Evolutionary conservation across 2,888 invertebrate genomes (phyloP).

Genomic region (Arctia plantaginis): DNA sequence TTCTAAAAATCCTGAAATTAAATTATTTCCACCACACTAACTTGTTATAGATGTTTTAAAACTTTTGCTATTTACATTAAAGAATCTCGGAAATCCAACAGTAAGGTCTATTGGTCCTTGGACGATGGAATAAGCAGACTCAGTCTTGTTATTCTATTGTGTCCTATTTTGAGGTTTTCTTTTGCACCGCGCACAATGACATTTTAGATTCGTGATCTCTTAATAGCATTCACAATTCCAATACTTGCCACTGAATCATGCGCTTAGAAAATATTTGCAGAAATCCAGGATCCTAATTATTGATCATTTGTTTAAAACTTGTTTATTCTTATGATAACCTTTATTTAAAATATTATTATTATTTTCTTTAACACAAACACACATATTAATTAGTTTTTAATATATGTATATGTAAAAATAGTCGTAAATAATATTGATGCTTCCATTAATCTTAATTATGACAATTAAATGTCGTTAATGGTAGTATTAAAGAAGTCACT

Average conservation of each 20-base stretch:
- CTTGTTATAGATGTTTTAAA: not conserved
- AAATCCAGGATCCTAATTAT: not conserved
- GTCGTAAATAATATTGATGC: not conserved
- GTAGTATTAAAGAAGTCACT: slow-evolving; percentile 44
- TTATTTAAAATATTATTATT: not conserved
- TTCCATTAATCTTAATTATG: slow-evolving; percentile 47
- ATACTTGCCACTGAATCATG: slow-evolving; percentile 64
- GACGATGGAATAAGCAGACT: too few relatives aligned
- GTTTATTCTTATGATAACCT: not conserved
- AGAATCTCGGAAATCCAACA: slow-evolving; percentile 44
- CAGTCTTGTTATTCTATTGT: slow-evolving; percentile 65
- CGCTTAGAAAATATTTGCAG: slow-evolving; percentile 53
- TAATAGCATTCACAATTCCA: slow-evolving; percentile 73
- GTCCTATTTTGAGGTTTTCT: slow-evolving; percentile 65
- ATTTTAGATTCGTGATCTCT: slow-evolving; percentile 81
- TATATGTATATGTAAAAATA: too few relatives aligned
- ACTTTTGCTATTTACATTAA: slow-evolving; percentile 29
- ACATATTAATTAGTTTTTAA: too few relatives aligned
- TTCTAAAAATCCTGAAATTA: too few relatives aligned
- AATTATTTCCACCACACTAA: too few relatives aligned
- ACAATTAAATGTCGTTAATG: slow-evolving; percentile 51
- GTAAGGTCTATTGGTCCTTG: too few relatives aligned
- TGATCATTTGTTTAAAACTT: not conserved
- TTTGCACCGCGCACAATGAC: slow-evolving; percentile 64
- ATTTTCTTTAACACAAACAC: not conserved